A percentile compares a stretch with the other conserved stretches of the same genome.
Conservation (phyloP, 1,140 invertebrate species). For the Platyscapa corneri region DNA sequence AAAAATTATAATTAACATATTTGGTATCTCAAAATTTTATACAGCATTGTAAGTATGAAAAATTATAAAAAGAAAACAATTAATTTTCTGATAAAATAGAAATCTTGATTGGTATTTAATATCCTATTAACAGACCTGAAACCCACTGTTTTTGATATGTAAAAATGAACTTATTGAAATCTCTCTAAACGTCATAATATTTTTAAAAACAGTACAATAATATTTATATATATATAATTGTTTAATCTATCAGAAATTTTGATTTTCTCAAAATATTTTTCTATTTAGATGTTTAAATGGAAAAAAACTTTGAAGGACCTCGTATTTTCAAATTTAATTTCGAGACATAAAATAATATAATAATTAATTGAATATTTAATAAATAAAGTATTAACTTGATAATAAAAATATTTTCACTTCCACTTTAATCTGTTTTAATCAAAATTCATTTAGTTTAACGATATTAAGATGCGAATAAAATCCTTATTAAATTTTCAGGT, state of each 20-base stretch:
- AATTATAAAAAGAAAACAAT: background rate
- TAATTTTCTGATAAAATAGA: background rate
- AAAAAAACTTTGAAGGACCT: too few relatives aligned
- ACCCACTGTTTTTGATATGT: background rate
- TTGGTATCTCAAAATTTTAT: background rate
- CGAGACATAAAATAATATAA: too few relatives aligned
- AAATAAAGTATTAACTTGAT: background rate
- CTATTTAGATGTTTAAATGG: too few relatives aligned
- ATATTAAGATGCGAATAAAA: too few relatives aligned
- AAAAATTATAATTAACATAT: background rate
- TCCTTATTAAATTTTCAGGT: too few relatives aligned
- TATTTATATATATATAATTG: too few relatives aligned
- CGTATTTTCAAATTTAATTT: too few relatives aligned
- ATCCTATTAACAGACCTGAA: background rate
- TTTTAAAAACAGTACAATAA: background rate
- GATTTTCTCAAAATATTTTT: too few relatives aligned
- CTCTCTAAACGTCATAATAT: background rate
- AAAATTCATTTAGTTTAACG: too few relatives aligned
- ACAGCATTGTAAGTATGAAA: background rate
- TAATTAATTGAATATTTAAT: too few relatives aligned
- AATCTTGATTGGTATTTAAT: background rate
- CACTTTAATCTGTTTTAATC: background rate
- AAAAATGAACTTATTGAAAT: background rate
- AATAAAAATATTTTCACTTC: background rate
- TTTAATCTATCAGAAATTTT: too few relatives aligned